Base-by-base conservation (phyloP, 2,888 invertebrate species). In the Theodoxus fluviatilis region DNA sequence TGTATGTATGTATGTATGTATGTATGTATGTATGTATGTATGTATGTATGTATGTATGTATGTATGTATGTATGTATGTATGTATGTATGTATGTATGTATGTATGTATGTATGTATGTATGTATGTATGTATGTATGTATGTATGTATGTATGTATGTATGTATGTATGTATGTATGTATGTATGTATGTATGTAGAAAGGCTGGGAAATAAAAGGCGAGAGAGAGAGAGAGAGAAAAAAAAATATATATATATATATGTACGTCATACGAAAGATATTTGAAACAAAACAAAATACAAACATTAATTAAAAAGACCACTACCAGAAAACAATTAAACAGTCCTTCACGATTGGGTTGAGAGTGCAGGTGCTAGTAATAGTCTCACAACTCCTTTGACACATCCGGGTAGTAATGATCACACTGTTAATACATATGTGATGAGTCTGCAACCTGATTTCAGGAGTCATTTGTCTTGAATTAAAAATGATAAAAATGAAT, bases 31-130 rank as follows among this genome's bases (percentile, higher is more conserved):
- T 64, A 64, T 64, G 38, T 64, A 40, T 69, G 25, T 71, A 38
- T 66, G 43, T 71, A 74, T 72, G 71, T 72, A 73, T 68, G 69
- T 71, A 73, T 68, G 67, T 78, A 68, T 74, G 64, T 73, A 71
- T 74, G 61, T 77, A 71, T 73, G 57, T 77, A 73, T 74, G 40
- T 75, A 72, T 71, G 57, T 71, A 71, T 66, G 70, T 76, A 52
- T 47, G 38, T 65, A 47, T 59, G 31, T 69, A 61, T 64, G 28
- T 59, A 64, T 52, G 49, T 66, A 71, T 68, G 37, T 59, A 73
- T 71, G 61, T 70, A 69, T 69, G 52, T 71, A 69, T 64, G 57
- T 71, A 63, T 73, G 49, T 72, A 68, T 70, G 66, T 72, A 73
- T 75, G 40, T 72, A 70, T 66, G 38, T 73, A 61, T 69, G 12